These are phyloP conservation scores for Lamellibrachia luymesi DNA, from an alignment of 1,140 invertebrate species.

Conservation along the genomic window DNA sequence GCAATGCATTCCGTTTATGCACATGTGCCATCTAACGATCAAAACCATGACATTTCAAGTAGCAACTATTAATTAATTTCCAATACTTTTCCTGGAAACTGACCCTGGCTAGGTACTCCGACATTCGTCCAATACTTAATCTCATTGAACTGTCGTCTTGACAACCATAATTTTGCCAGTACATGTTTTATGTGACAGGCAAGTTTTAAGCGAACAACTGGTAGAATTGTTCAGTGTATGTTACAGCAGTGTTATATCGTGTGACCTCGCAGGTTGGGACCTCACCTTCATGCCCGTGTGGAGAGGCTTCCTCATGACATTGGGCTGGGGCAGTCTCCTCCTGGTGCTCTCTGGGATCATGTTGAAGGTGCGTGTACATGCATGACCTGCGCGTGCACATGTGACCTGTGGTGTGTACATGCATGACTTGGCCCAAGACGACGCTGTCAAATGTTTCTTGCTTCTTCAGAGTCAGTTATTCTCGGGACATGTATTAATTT, in stretches of 20 bases:
- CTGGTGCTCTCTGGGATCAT: constrained; percentile 72
- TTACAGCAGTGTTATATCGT: background rate
- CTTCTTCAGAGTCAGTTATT: no score
- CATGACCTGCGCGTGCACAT: background rate
- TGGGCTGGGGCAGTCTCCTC: constrained; percentile 77
- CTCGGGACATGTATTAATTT: no score
- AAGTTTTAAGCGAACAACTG: no score
- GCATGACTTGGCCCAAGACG: background rate
- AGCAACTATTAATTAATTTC: background rate
- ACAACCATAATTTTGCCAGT: no score
- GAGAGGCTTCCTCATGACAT: constrained; percentile 81
- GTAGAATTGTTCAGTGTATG: no score
- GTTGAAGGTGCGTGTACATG: constrained; percentile 22
- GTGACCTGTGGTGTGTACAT: background rate
- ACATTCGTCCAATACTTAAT: background rate
- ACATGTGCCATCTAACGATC: no score
- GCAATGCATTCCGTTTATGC: no score
- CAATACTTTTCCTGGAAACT: background rate
- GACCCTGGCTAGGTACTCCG: background rate
- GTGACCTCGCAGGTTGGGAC: constrained; percentile 63
- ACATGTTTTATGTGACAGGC: no score
- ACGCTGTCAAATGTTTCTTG: background rate
- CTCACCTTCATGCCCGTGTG: constrained; percentile 80
- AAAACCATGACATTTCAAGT: no score
- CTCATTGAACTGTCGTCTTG: no score